A percentile compares a stretch with the other conserved stretches of the same genome.
These are phyloP conservation scores for Eristalis intricaria DNA, from an alignment of 2,888 invertebrate species.

Conservation along the genomic window DNA sequence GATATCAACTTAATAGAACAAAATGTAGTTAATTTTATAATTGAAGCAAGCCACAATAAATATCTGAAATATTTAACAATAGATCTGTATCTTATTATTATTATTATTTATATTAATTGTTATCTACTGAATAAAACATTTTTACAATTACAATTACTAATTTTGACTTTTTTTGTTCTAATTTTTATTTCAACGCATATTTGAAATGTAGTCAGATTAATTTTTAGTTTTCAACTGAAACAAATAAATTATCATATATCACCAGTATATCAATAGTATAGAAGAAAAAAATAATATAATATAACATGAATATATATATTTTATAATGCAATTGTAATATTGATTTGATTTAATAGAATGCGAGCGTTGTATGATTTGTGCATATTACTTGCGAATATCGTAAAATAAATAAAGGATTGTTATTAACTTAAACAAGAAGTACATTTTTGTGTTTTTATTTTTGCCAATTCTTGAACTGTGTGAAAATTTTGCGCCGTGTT, in stretches of 20 bases:
- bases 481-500: too few relatives aligned
- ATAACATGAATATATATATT: slow-evolving; percentile 61
- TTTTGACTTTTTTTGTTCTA: slow-evolving; percentile 33
- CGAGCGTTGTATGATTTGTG: slow-evolving; percentile 51
- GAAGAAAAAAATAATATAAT: slow-evolving; percentile 8
- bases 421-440: slow-evolving; percentile 41
- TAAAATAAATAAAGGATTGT: slow-evolving; percentile 65
- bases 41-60: slow-evolving; percentile 40
- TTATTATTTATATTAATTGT: slow-evolving; percentile 70
- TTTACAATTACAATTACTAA: slow-evolving; percentile 34
- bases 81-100: slow-evolving; percentile 58
- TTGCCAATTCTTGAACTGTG: too few relatives aligned
- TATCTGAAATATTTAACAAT: slow-evolving; percentile 58
- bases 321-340: slow-evolving; percentile 53
- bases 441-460: neutral
- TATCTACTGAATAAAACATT: slow-evolving; percentile 68
- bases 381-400: slow-evolving; percentile 58
- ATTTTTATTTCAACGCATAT: slow-evolving; percentile 13
- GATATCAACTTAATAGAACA: slow-evolving; percentile 49
- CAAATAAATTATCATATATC: slow-evolving; percentile 21
- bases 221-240: neutral
- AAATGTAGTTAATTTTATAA: slow-evolving; percentile 62
- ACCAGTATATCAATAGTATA: slow-evolving; percentile 28
- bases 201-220: neutral
- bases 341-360: slow-evolving; percentile 48